phyloP scores from a whole-genome alignment of 2,797 vertebrate genomes.

The Basileuterus tristriatus region DNA sequence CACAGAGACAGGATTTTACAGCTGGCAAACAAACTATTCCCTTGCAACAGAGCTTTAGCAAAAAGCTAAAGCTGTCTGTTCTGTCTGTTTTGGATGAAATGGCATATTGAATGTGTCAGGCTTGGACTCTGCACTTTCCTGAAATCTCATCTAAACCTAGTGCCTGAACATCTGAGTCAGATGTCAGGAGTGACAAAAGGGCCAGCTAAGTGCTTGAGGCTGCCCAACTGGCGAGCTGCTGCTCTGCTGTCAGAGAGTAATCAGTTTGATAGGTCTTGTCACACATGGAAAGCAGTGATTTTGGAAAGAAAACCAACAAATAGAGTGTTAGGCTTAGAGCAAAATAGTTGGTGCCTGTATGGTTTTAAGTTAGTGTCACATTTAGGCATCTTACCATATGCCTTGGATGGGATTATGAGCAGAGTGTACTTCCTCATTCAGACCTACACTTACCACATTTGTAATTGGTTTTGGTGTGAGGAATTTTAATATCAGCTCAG shows the following conservation, averaged over 20 bases:
- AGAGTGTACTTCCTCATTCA: fast-evolving
- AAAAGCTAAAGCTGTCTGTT: background rate
- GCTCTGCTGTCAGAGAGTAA: slow-evolving; percentile 5
- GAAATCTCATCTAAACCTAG: slow-evolving; percentile 18
- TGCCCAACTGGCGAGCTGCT: background rate
- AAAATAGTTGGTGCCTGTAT: background rate
- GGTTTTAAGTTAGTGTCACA: background rate
- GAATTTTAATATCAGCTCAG: background rate
- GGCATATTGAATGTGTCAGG: background rate
- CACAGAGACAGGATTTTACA: background rate
- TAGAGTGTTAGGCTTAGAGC: background rate
- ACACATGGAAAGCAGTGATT: background rate
- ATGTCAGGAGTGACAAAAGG: slow-evolving; percentile 12
- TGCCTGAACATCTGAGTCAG: background rate
- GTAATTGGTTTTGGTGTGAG: background rate
- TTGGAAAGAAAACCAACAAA: background rate
- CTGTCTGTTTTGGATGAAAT: background rate
- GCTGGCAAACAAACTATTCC: background rate
- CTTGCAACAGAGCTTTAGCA: background rate
- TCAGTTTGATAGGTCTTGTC: slow-evolving; percentile 13
- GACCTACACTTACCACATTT: background rate
- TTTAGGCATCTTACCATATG: background rate
- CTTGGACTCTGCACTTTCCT: background rate
- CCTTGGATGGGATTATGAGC: background rate
- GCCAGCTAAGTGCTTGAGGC: background rate